Base-by-base conservation (phyloP, 2,888 invertebrate species). In the Coenonympha glycerion region DNA sequence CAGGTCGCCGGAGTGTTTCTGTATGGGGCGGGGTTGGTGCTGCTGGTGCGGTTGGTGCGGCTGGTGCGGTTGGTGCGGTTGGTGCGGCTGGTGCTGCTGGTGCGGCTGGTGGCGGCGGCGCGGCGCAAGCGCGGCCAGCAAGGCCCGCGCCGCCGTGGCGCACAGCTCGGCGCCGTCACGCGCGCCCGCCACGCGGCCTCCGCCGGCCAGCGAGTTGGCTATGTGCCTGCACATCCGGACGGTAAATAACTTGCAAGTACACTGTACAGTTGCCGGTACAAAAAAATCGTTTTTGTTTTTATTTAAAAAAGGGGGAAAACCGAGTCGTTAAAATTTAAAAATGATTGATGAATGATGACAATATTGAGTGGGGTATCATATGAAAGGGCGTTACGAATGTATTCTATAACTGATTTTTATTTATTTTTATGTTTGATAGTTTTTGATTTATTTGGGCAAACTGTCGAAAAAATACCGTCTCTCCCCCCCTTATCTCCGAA, bases 141-240 rank as follows among this genome's bases (percentile, higher is more conserved):
- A 66, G 11, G 79, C 77, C 11, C 79, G 70, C 1, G 69, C 87
- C 0, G 79, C 55, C 3, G 34, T 52, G 0, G 51, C 63, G 60
- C 83, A 81, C 53, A 87, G 63, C 66, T 87, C 91, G 64, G 89
- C 84, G 49, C 91, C 91, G 81, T 91, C 91, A 4, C 90, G 77
- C 9, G 89, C 87, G 44, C 84, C 81, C 47, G 83, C 85, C 46
- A 89, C 88, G 21, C 88, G 87, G 19, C 87, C 82, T 49, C 89
- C 88, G 55, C 89, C 89, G 56, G 89, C 86, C 63, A 89, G 82
- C 0, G 88, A 79, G 74, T 91, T 91, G 34, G 77, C 61, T 42
- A 91, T 73, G 72, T 90, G 88, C 9, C 90, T 86, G 68, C 1
- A 36, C 3, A n/a, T n/a, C 11, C 3, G 4, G 4, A 1, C 2